A percentile compares a stretch with the other conserved stretches of the same genome.
Evolutionary conservation across 2,113 vertebrate genomes (phyloP).

Genomic region (Charina bottae): DNA sequence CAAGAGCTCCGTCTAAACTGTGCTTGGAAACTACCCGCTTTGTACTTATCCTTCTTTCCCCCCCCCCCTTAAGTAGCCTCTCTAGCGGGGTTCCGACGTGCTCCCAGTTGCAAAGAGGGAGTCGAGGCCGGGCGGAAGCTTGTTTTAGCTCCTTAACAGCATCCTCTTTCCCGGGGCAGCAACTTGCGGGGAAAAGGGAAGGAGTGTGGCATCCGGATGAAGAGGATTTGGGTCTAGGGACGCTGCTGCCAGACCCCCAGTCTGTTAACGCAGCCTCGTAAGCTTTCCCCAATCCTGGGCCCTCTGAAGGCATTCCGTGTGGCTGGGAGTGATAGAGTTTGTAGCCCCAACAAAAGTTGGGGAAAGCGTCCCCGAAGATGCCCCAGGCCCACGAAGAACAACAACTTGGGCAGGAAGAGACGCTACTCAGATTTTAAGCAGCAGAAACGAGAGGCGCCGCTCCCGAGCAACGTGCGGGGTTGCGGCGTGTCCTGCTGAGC

Average conservation of each 20-base stretch:
- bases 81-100: neutral
- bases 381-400: neutral
- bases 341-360: neutral
- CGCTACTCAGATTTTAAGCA: neutral
- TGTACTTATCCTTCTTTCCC: neutral
- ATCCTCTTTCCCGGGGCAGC: neutral
- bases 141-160: neutral
- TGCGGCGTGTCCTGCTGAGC: neutral
- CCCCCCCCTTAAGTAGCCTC: neutral
- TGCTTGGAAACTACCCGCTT: neutral
- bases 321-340: neutral
- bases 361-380: neutral
- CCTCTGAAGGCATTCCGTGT: neutral
- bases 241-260: neutral
- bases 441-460: neutral
- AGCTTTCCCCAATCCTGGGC: neutral
- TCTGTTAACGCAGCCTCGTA: neutral
- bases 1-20: neutral
- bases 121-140: neutral
- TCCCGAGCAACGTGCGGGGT: neutral
- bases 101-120: neutral
- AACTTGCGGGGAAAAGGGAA: neutral
- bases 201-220: neutral
- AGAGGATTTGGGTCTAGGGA: neutral
- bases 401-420: neutral